Base-by-base conservation (phyloP, 2,888 invertebrate species). In the Magallana nippona region DNA sequence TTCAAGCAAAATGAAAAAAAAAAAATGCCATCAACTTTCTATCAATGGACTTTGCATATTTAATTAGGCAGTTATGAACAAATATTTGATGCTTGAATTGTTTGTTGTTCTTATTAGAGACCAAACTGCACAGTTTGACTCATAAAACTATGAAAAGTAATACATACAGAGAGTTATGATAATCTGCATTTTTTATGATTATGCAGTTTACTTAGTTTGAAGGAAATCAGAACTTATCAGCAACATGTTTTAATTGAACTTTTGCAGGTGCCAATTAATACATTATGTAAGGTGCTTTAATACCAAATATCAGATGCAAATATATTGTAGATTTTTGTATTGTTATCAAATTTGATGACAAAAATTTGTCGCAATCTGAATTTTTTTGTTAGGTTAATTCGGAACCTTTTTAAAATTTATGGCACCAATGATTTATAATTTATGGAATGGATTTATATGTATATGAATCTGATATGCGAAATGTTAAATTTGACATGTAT, bases 371-470 rank as follows among this genome's bases (percentile, higher is more conserved):
- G 32, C 32, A 71, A 71, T 22, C 22, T 71, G 32, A 71, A 71
- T 71, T 22, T 15, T 22, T 27, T 71, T 71, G 32, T 71, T 71
- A 71, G 71, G 71, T 71, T 71, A 71, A 71, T 71, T 71, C 22
- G 27, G 15, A 71, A 71, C 71, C 71, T 19, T 60, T 60, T 19
- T 71, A 11, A 71, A 71, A 71, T 71, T 71, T 71, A 71, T 32
- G 71, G 15, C 32, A 32, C 71, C 32, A 71, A 27, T 71, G 32
- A 71, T 32, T 71, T 71, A 71, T 60, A 60, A 60, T 19, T 71
- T 71, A 71, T 71, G 63, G 22, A 63, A 63, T 63, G 71, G 71
- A 63, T 71, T 71, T 71, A 71, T 71, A 71, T 71, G 71, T 71
- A 71, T 71, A 71, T 71, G 71, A 71, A 71, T 71, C 15, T 71